A percentile compares a stretch with the other conserved stretches of the same genome.
Evolutionary conservation across 2,797 vertebrate species (phyloP).

Genomic region (Urophycis tenuis): DNA sequence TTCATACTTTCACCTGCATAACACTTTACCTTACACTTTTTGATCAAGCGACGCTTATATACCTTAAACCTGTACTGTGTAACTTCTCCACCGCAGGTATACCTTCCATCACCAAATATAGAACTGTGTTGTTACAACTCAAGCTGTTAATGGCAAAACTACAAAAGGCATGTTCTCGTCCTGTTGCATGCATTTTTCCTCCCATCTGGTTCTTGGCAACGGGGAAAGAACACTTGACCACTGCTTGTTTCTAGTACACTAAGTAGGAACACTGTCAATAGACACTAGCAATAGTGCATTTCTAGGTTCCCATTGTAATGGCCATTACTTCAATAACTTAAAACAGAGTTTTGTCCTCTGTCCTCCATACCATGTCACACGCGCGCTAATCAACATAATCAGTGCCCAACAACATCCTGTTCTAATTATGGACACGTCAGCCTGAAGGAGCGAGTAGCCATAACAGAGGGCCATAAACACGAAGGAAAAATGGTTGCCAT

Average conservation of each 20-base stretch:
- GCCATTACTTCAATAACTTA: neutral
- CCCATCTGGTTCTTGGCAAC: neutral
- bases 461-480: constrained; percentile 7
- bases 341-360: neutral
- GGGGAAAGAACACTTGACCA: neutral
- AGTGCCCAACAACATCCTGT: neutral
- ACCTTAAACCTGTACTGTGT: no score
- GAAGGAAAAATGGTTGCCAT: constrained; percentile 4
- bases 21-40: neutral
- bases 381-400: neutral
- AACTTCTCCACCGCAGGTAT: neutral
- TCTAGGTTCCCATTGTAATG: neutral
- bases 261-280: neutral
- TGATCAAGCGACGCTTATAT: no score
- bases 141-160: neutral
- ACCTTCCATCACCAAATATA: neutral
- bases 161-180: neutral
- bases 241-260: neutral
- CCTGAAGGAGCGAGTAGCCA: neutral
- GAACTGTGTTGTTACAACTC: neutral
- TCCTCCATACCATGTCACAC: neutral
- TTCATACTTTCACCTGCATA: no score
- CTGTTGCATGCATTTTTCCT: neutral
- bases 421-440: neutral
- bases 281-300: neutral